Base-by-base conservation (phyloP, 2,888 invertebrate genomes). In the Arrhopalites spinosus region DNA sequence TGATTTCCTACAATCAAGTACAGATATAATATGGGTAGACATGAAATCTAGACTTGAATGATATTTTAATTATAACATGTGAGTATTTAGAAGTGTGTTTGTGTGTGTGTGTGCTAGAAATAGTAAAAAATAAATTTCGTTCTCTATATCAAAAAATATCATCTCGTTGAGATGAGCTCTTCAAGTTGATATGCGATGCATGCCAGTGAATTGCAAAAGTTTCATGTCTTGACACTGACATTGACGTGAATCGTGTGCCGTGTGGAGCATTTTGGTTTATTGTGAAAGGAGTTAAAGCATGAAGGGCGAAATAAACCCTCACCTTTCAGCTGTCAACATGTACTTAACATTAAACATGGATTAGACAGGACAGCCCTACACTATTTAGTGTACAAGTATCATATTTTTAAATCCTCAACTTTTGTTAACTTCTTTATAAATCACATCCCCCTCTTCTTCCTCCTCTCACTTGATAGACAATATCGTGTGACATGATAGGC, bases 161-260 rank as follows among this genome's bases (percentile, higher is more conserved):
- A n/a, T n/a, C n/a, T n/a, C n/a, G n/a, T n/a, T n/a, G n/a, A n/a
- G n/a, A n/a, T n/a, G n/a, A n/a, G n/a, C n/a, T n/a, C n/a, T n/a
- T 3, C 36, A 36, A 36, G 11, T 7, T 3, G 5, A 7, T 11
- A 36, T 36, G 36, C 11, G 36, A 7, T 36, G 36, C 11, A 11
- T 36, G 36, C 11, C 5, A 7, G 36, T 36, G 36, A 5, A 50
- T 50, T n/a, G 50, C 17, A 5, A 3, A n/a, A 8, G 50, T 50
- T 50, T 50, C 17, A 17, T 5, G 7, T 50, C n/a, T 45, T 45
- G 45, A 15, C n/a, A 17, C n/a, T 50, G 50, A 50, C 50, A 50
- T 50, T 50, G 50, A 50, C 50, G n/a, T 50, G 50, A 17, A 50
- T 50, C 50, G 50, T 50, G 15, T 50, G n/a, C n/a, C 61, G 29